Base-by-base conservation (phyloP, 2,888 invertebrate genomes). In the Pristionchus entomophagus region DNA sequence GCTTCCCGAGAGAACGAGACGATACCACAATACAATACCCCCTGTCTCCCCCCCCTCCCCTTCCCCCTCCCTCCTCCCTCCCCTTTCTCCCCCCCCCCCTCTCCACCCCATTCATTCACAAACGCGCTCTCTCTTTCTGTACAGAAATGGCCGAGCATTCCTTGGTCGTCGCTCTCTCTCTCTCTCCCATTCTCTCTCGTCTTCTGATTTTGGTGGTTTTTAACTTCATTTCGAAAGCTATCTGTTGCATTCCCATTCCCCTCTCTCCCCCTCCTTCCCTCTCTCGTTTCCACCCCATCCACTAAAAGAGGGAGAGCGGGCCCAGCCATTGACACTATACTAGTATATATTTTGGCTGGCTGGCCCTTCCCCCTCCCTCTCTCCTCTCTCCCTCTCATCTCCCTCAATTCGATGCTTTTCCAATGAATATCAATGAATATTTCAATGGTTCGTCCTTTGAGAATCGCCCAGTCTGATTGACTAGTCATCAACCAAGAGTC, bases 21-120 rank as follows among this genome's bases (percentile, higher is more conserved):
- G 26, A 73, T 73, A 73, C 69, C 69, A 73, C 69, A 73, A 73
- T 65, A 65, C 69, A 73, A 73, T 73, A 73, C 69, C 69, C 38
- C 38, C 69, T 65, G 59, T 59, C 59, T 26, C 59, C 56, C 56
- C 56, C 8, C 17, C 8, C 8, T 17, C 51, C 19, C n/a, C n/a
- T n/a, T n/a, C n/a, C n/a, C n/a, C n/a, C n/a, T n/a, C n/a, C n/a
- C n/a, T n/a, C n/a, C n/a, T n/a, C n/a, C n/a, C n/a, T n/a, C 65
- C 32, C 32, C 65, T 59, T n/a, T 59, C 5, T 22, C 22, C 14
- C 45, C 8, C 5, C 26, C 22, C 14, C 45, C 8, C 45, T 45
- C 45, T 59, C 26, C 26, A 29, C 19, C 62, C 62, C n/a, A 35
- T 65, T 35, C 62, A 65, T 10, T 4, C 29, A 45, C n/a, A n/a